Base-by-base conservation (phyloP, 2,797 vertebrate species). In the Trachurus trachurus region DNA sequence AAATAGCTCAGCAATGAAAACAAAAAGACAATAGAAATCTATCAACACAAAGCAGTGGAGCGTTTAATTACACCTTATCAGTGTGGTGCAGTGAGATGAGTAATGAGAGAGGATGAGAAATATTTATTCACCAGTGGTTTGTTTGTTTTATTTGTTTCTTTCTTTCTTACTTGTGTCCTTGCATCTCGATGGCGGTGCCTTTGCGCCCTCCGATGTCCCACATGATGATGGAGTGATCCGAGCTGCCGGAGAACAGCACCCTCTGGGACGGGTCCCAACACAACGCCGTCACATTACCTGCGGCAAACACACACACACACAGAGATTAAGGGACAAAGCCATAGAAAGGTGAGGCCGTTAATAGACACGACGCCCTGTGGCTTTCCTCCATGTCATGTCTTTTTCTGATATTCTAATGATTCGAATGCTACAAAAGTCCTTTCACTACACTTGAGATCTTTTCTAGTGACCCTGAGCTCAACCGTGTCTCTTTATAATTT, bases 131-230 rank as follows among this genome's bases (percentile, higher is more conserved):
- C 1, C 9, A 70, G 26, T 0, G 9, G 50, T 15, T 34, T 34
- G 31, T 34, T 34, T 34, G 31, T 34, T 34, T 6, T 19, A 17
- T 61, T 26, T 42, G 70, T 16, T 21, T 75, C 1, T 26, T 26
- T 26, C 1, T 26, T 26, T 26, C 95, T 56, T 96, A 99, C 98
- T 97, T 98, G 95, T 99, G 98, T 86, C 98, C 98, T 94, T 99
- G 98, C 79, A 99, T 93, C 81, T 99, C 98, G 5, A 99, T 98
- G 67, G 98, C 98, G 0, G 97, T 99, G 90, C 98, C 98, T 95
- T 98, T 99, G 65, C 97, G 97, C 56, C 98, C 98, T 21, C 98
- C 98, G 21, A 99, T 99, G 95, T 99, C 98, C 98, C 98, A 99
- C 97, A 99, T 99, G 91, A 99, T 99, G 92, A 99, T 97, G 52